These are phyloP conservation scores for Tetropium fuscum DNA, from an alignment of 2,888 invertebrate species.

Conservation along the genomic window DNA sequence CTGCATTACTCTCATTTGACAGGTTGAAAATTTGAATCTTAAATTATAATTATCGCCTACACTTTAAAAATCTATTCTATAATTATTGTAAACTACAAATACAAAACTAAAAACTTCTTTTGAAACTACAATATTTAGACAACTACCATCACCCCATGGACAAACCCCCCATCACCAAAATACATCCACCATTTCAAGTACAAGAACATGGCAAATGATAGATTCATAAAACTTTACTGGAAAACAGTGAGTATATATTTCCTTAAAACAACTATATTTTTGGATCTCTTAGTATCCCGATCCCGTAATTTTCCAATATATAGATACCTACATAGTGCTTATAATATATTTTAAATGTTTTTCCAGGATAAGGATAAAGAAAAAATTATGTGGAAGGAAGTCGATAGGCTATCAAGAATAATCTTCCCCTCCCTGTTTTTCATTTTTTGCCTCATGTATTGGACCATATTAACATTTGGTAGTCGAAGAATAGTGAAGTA, in stretches of 20 bases:
- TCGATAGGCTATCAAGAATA: conserved; percentile 81
- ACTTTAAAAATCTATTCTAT: too few species aligned
- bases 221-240: conserved; percentile 53
- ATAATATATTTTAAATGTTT: conserved; percentile 37
- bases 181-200: conserved; percentile 35
- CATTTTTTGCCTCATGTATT: conserved; percentile 81
- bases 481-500: too few species aligned
- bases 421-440: conserved; percentile 85
- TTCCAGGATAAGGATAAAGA: conserved; percentile 74
- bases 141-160: conserved; percentile 54
- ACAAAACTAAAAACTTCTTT: too few species aligned
- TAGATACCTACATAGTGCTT: neutral
- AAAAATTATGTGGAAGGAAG: conserved; percentile 82
- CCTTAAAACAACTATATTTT: neutral
- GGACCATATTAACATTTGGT: conserved; percentile 78
- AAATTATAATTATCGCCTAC: too few species aligned
- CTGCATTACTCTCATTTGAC: too few species aligned
- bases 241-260: conserved; percentile 52
- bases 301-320: conserved; percentile 2
- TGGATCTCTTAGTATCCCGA: neutral
- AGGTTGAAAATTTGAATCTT: too few species aligned
- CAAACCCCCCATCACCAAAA: conserved; percentile 39
- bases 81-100: too few species aligned
- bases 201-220: conserved; percentile 32
- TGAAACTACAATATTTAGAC: too few species aligned